A percentile compares a stretch with the other conserved stretches of the same genome.
Conservation (phyloP, 2,797 vertebrate genomes). For the Arvicola amphibius region DNA sequence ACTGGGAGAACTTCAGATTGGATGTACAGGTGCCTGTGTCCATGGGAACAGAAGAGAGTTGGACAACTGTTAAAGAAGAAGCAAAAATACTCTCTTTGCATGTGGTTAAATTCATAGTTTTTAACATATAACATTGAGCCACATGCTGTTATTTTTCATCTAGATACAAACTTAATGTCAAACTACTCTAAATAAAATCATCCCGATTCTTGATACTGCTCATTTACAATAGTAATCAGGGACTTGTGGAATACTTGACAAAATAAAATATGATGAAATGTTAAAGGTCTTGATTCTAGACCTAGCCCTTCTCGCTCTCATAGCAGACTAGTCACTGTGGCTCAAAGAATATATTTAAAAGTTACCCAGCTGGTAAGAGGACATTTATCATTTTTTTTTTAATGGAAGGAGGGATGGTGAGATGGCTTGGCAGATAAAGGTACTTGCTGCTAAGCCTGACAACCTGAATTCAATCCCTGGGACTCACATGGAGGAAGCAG, state of each 20-base stretch:
- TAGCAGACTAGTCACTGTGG: neutral
- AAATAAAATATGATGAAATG: neutral
- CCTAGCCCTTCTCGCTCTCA: neutral
- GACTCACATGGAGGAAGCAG: neutral
- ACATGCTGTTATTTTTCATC: neutral
- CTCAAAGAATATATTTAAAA: constrained; percentile 27
- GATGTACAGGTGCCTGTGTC: neutral
- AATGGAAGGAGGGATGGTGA: neutral
- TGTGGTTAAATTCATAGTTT: neutral
- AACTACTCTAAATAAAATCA: constrained; percentile 17
- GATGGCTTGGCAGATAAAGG: neutral
- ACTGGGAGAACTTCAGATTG: neutral
- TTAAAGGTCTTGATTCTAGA: constrained; percentile 5
- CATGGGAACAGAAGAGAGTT: neutral
- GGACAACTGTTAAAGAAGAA: neutral
- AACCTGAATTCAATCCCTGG: neutral
- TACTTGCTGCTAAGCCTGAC: neutral
- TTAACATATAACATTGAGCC: constrained; percentile 8
- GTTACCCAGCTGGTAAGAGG: neutral
- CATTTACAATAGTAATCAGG: neutral
- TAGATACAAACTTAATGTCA: neutral
- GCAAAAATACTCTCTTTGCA: neutral
- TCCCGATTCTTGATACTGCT: constrained; percentile 16
- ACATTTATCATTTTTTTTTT: neutral
- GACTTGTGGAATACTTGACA: neutral